These are phyloP conservation scores for Psittacara wagleri DNA, from an alignment of 2,113 vertebrate species.

Conservation along the genomic window DNA sequence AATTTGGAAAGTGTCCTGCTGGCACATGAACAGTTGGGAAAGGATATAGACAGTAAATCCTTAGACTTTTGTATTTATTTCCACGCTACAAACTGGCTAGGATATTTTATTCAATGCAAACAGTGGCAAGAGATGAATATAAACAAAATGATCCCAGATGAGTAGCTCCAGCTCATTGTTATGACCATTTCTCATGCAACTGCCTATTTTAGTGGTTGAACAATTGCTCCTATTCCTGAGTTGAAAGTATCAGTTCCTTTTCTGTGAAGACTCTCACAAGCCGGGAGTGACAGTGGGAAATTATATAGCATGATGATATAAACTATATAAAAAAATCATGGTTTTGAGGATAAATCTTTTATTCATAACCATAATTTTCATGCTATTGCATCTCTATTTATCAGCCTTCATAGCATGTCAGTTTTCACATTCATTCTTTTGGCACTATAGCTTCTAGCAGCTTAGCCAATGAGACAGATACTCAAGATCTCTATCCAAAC, in stretches of 20 bases:
- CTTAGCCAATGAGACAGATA: constrained; percentile 2
- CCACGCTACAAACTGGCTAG: constrained; percentile 31
- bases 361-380: constrained; percentile 58
- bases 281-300: constrained; percentile 18
- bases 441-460: background rate
- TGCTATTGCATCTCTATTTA: constrained; percentile 49
- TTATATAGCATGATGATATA: constrained; percentile 4
- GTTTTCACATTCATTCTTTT: constrained; percentile 43
- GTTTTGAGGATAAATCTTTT: constrained; percentile 42
- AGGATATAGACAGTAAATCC: constrained; percentile 23
- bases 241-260: constrained; percentile 35
- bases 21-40: constrained; percentile 20
- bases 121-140: constrained; percentile 23
- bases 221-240: constrained; percentile 53
- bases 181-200: constrained; percentile 41
- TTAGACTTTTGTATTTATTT: constrained; percentile 55
- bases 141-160: constrained; percentile 37
- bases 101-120: constrained; percentile 60
- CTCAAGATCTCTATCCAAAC: background rate
- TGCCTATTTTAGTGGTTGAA: constrained; percentile 36
- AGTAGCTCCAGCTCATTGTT: constrained; percentile 40
- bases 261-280: background rate
- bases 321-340: constrained; percentile 20
- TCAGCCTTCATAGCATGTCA: constrained; percentile 45
- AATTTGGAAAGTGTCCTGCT: constrained; percentile 58